Evolutionary conservation across 2,888 invertebrate genomes (phyloP).

Genomic region (Aphidius colemani): DNA sequence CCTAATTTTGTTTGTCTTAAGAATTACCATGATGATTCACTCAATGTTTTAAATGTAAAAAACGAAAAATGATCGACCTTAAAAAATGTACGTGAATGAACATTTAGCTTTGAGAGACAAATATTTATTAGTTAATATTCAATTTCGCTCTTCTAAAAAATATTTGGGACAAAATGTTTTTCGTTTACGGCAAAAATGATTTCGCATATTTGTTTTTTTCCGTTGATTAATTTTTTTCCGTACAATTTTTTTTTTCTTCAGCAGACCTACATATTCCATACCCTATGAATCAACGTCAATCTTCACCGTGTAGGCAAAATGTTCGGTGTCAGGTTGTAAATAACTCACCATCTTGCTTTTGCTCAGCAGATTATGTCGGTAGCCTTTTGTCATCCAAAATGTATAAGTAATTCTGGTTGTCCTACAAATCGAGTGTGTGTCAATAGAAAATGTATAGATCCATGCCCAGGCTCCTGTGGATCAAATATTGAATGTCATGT

Average conservation of each 20-base stretch:
- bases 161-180: no score
- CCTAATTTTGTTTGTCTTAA: slow-evolving; percentile 70
- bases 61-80: no score
- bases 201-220: no score
- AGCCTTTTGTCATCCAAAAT: slow-evolving; percentile 80
- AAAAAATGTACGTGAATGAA: no score
- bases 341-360: slow-evolving; percentile 66
- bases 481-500: slow-evolving; percentile 73
- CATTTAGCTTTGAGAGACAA: no score
- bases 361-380: slow-evolving; percentile 73
- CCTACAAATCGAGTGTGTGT: slow-evolving; percentile 75
- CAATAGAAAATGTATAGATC: slow-evolving; percentile 76
- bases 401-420: slow-evolving; percentile 76
- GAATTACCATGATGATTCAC: slow-evolving; percentile 67
- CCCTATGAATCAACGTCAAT: slow-evolving; percentile 48
- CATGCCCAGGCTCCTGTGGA: slow-evolving; percentile 75
- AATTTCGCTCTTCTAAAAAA: no score
- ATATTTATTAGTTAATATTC: no score
- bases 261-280: slow-evolving; percentile 28
- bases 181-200: no score
- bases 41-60: slow-evolving; percentile 55
- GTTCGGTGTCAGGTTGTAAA: slow-evolving; percentile 72
- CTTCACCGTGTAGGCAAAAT: slow-evolving; percentile 61
- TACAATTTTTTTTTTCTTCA: slow-evolving; percentile 21
- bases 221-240: not conserved